Base-by-base conservation (phyloP, 2,888 invertebrate species). In the Drosophila eohydei region DNA sequence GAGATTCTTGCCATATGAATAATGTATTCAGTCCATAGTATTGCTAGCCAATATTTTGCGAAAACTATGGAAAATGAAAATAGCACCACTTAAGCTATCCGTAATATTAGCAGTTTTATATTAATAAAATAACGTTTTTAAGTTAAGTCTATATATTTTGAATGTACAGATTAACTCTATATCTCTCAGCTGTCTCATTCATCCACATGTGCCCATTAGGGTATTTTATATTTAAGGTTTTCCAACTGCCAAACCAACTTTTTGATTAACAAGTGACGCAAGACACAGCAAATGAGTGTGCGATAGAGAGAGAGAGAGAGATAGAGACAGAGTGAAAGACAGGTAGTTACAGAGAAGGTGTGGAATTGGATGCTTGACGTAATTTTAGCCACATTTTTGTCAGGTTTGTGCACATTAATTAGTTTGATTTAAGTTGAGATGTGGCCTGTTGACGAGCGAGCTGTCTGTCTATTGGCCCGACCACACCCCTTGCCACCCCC, bases 371-470 rank as follows among this genome's bases (percentile, higher is more conserved):
- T 14, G 48, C 38, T 46, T 44, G 63, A 51, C 57, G 51, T 48
- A 30, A 46, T 59, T 74, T 68, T 60, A 72, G 67, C 66, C 74
- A 74, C 83, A 81, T 74, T 77, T 80, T 80, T 71, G 64, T 64
- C 68, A 78, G 68, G 72, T 64, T 78, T 74, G 69, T 72, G 82
- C 62, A 76, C 80, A 84, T 87, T 84, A 84, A 84, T 84, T 87
- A 82, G 82, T 84, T 84, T 87, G 80, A 84, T 84, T 87, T 82
- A 80, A 84, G 82, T 80, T 87, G 52, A 59, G 59, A 78, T 75
- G 75, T 50, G 79, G 60, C 52, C 67, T 71, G 75, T 62, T 68
- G 78, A 71, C 60, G 54, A 74, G 55, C 43, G 43, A 64, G 54
- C 52, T 60, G 16, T 61, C 57, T 64, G 71, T 83, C 66, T 78